Evolutionary conservation across 2,113 vertebrate genomes (phyloP), one percentile per base, ranked within the genome.

Genomic region (Brachypodius melanocephalos): DNA sequence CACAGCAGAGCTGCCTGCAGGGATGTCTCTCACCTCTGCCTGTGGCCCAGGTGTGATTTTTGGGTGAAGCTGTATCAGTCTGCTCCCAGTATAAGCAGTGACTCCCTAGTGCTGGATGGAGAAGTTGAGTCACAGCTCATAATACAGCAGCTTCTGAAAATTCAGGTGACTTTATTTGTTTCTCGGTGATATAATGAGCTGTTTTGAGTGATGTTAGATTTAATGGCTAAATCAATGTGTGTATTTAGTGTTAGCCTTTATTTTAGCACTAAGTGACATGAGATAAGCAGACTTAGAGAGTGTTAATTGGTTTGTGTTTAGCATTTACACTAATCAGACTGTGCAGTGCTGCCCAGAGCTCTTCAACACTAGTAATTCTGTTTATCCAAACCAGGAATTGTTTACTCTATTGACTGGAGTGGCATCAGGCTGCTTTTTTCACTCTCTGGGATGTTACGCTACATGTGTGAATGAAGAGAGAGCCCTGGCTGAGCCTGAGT

Each of bases 291-390:
- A 95, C 96, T 97, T 95, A 89, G 89, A 95, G 97, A 94, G 97
- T 97, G 97, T 97, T 98, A 98, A 98, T 98, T 98, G 98, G 97
- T 97, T 97, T 98, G 96, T 98, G 97, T 96, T 98, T 97, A 98
- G 97, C 97, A 97, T 98, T 98, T 98, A 97, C 76, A 80, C 97
- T 98, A 98, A 98, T 98, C 97, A 96, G 96, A 88, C 92, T 95
- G 76, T 92, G 95, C 95, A 93, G 95, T 84, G 90, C 96, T 96
- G 96, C 97, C 96, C 95, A 93, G 97, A 96, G 97, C 97, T 95
- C 94, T 95, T 80, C 88, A 91, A 95, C 96, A 89, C 95, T 93
- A 58, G 97, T 95, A 93, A 97, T 96, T 95, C 96, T 97, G 96
- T 97, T 97, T 98, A 97, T 97, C 97, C 96, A 94, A 95, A 96